These are phyloP conservation scores for Echinometra lucunter DNA, from an alignment of 53 echinoderm and acorn worm genomes.

Conservation along the genomic window DNA sequence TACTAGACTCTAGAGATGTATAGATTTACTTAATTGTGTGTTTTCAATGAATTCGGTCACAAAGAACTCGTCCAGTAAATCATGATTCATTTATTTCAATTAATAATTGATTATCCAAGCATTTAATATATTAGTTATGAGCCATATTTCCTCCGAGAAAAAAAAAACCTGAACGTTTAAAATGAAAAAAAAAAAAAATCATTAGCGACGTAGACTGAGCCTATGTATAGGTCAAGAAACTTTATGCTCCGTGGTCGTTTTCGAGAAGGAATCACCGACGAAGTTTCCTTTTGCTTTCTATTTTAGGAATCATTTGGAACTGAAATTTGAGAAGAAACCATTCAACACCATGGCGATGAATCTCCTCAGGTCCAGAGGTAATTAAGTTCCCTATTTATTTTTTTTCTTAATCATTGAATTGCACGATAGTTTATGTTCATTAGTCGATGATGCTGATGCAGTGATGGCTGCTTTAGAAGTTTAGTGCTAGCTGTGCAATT, in stretches of 20 bases:
- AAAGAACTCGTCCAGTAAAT: too few relatives aligned
- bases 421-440: not conserved
- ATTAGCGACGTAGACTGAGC: not conserved
- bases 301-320: not conserved
- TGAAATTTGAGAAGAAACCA: not conserved
- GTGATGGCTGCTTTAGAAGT: too few relatives aligned
- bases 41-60: not conserved
- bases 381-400: not conserved
- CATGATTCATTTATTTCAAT: too few relatives aligned
- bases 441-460: too few relatives aligned
- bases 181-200: not conserved
- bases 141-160: too few relatives aligned
- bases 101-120: too few relatives aligned
- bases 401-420: not conserved
- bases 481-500: too few relatives aligned
- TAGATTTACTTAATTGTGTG: not conserved
- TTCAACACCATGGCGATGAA: constrained; percentile 39
- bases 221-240: constrained; percentile 23
- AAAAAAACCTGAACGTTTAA: not conserved
- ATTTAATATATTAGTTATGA: too few relatives aligned
- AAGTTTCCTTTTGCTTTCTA: not conserved
- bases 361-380: constrained; percentile 62
- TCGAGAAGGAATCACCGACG: constrained; percentile 68
- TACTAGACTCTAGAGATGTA: not conserved
- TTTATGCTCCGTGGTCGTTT: constrained; percentile 61